Evolutionary conservation across 2,113 vertebrate species (phyloP).

Genomic region (Rynchops niger): DNA sequence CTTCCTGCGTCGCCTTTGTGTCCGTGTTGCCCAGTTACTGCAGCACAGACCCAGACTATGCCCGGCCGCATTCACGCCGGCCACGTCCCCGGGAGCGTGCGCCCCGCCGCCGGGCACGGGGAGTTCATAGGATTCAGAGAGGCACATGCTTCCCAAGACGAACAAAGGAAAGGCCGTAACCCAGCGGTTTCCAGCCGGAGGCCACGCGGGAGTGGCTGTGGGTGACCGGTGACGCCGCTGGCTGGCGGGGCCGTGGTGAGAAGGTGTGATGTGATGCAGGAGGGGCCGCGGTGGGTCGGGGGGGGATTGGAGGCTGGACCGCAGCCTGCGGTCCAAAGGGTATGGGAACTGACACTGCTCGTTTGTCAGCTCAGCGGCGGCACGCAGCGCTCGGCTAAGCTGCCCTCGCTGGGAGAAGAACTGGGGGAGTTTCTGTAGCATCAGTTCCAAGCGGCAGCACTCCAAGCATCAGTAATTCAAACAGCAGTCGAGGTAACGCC

Average conservation of each 20-base stretch:
- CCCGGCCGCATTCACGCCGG: background rate
- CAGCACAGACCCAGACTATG: slow-evolving; percentile 27
- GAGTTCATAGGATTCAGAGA: background rate
- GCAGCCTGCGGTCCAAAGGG: background rate
- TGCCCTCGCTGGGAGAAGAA: background rate
- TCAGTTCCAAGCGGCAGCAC: background rate
- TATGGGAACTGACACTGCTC: background rate
- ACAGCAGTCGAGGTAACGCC: background rate
- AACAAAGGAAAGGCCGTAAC: background rate
- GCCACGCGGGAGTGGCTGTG: fast-evolving
- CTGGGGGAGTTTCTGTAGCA: fast-evolving
- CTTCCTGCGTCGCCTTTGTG: slow-evolving; percentile 39
- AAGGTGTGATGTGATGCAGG: background rate
- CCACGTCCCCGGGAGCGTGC: background rate
- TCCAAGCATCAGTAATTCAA: background rate
- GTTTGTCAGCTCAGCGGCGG: background rate
- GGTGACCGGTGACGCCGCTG: background rate
- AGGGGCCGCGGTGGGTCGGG: fast-evolving
- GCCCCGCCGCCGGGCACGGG: background rate
- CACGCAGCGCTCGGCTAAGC: background rate
- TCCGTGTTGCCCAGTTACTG: slow-evolving; percentile 59
- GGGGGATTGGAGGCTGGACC: background rate
- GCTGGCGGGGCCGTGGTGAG: background rate
- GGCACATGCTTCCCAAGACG: background rate
- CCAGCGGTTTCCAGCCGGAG: background rate